Percentiles rank a stretch among this genome's conserved stretches.
These are phyloP conservation scores for Zaprionus gabonicus DNA, from an alignment of 1,140 invertebrate genomes.

Conservation along the genomic window DNA sequence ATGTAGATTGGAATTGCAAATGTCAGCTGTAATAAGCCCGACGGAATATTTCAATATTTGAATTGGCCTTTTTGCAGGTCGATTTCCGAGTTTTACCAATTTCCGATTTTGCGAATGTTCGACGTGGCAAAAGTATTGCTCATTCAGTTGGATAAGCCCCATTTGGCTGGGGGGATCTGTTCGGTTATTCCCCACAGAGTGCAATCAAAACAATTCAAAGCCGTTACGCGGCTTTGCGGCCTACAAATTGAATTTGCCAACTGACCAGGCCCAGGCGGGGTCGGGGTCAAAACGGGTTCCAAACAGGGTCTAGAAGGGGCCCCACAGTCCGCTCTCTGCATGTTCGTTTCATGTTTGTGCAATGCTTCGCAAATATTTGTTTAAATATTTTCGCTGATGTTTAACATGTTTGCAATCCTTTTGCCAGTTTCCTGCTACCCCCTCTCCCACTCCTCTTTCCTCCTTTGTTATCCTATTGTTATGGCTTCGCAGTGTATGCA, in stretches of 20 bases:
- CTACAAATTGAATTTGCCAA: conserved; percentile 63
- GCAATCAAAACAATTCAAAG: conserved; percentile 60
- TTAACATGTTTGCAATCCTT: conserved; percentile 57
- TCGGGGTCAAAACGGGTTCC: background rate
- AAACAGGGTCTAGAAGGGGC: background rate
- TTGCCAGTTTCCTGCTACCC: background rate
- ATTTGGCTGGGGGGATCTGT: conserved; percentile 15
- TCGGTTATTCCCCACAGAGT: conserved; percentile 2
- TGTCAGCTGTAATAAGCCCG: conserved; percentile 42
- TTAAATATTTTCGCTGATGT: conserved; percentile 63
- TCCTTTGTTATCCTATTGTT: conserved; percentile 33
- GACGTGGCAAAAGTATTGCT: conserved; percentile 31
- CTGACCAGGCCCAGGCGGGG: conserved; percentile 5
- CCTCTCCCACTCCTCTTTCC: background rate
- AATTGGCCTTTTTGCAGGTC: conserved; percentile 11
- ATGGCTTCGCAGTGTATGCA: conserved; percentile 30
- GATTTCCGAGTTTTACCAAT: conserved; percentile 11
- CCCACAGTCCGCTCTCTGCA: background rate
- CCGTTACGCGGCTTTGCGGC: conserved; percentile 45
- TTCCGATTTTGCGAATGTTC: background rate
- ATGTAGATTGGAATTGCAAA: conserved; percentile 41
- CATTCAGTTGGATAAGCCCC: conserved; percentile 28
- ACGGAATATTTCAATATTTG: conserved; percentile 40
- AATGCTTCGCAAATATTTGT: conserved; percentile 64
- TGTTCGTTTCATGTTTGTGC: conserved; percentile 33